Conservation (phyloP, 2,888 invertebrate genomes). For the Callyntrura sp. region DNA sequence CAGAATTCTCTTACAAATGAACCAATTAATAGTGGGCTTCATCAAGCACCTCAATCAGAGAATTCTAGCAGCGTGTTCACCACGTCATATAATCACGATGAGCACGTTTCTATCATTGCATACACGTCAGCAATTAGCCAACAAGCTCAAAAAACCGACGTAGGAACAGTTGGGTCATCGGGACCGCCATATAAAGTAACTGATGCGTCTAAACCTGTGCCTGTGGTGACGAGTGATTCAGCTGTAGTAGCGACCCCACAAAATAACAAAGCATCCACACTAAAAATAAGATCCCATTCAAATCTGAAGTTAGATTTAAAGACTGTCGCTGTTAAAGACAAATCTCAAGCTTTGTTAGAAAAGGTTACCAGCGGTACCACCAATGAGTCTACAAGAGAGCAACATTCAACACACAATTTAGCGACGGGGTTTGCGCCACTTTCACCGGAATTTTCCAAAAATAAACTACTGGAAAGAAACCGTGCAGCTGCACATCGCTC, state of each 20-base stretch:
- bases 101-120: constrained; percentile 73
- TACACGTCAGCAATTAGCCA: constrained; percentile 74
- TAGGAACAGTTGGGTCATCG: not conserved
- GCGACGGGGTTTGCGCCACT: too few species aligned
- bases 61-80: constrained; percentile 19
- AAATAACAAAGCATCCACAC: not conserved
- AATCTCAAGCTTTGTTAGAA: not conserved
- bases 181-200: constrained; percentile 2
- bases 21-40: constrained; percentile 3
- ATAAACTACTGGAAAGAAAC: constrained; percentile 79
- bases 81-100: constrained; percentile 72
- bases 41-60: constrained; percentile 41
- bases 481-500: constrained; percentile 87
- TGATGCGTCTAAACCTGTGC: constrained; percentile 12
- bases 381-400: not conserved
- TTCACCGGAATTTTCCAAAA: not conserved
- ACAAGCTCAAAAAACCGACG: constrained; percentile 23
- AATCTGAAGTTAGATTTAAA: constrained; percentile 73
- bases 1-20: constrained; percentile 39
- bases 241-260: not conserved
- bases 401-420: not conserved
- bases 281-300: constrained; percentile 62
- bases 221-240: constrained; percentile 2
- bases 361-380: not conserved
- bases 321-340: constrained; percentile 48